Base-by-base conservation (phyloP, 2,113 vertebrate species). In the Danionella cerebrum region DNA sequence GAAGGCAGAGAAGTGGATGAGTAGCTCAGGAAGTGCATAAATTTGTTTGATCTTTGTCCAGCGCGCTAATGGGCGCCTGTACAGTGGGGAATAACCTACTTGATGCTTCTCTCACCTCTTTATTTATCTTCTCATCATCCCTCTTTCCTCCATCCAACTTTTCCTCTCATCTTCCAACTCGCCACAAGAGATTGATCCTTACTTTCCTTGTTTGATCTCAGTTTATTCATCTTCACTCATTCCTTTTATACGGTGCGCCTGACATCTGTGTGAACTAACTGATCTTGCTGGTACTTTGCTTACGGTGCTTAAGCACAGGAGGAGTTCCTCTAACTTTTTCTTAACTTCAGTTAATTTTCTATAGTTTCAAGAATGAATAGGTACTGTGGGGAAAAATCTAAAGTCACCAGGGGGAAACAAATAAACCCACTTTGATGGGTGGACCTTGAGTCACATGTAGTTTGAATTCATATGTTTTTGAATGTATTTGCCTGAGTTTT, bases 141-240 rank as follows among this genome's bases (percentile, higher is more conserved):
- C 13, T 27, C 5, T 51, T 27, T 27, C 10, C 19, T 18, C 36
- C 14, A 16, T 24, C 31, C 11, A 29, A 29, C 19, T 29, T n/a
- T 54, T 41, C 21, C 8, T 27, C 39, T 29, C 19, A 7, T 72
- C 39, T 24, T 67, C n/a, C 9, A 1, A 70, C 52, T 64, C 78
- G 66, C 67, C 76, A 78, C 71, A 84, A 79, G 80, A 79, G 84
- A 83, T 67, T 78, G 82, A 84, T 72, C 62, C 67, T 73, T 27
- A 65, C 71, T 79, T 68, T 58, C 47, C 71, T 65, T 50, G 67
- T 73, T 80, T 79, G 74, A 80, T 84, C 75, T 74, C 9, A 59
- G 53, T 51, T 68, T 63, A 71, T 76, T 72, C 62, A 38, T 22
- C 57, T 38, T 19, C 18, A 13, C n/a, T 38, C 12, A 55, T 52